These are phyloP conservation scores for Caenorhabditis plicata DNA, from an alignment of 2,888 invertebrate species.

Conservation along the genomic window DNA sequence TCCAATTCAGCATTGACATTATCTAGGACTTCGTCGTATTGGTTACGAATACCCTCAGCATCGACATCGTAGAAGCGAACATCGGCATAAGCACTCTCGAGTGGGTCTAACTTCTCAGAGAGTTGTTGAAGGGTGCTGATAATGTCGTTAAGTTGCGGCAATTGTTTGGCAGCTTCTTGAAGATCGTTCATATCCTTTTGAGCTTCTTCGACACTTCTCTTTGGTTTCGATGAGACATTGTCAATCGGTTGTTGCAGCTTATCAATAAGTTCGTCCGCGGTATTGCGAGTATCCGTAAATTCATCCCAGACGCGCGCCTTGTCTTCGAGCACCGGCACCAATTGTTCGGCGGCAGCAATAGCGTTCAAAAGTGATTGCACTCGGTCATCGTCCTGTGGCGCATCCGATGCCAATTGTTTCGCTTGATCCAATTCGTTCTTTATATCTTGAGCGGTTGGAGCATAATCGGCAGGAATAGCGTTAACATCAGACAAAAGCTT, in stretches of 20 bases:
- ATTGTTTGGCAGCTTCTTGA: slow-evolving; percentile 8
- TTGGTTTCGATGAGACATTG: slow-evolving; percentile 26
- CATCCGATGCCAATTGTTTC: slow-evolving; percentile 1
- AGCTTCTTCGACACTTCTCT: slow-evolving; percentile 26
- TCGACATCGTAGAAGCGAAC: slow-evolving; percentile 54
- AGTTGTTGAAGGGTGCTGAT: slow-evolving; percentile 37
- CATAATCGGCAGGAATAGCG: slow-evolving; percentile 35
- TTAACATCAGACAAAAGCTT: slow-evolving; percentile 31
- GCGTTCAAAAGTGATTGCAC: slow-evolving; percentile 15
- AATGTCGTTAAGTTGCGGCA: slow-evolving; percentile 22
- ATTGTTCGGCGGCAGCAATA: slow-evolving; percentile 18
- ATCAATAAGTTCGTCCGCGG: slow-evolving; percentile 24
- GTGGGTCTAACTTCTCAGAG: slow-evolving; percentile 45
- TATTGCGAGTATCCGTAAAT: slow-evolving; percentile 45
- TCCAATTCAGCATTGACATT: slow-evolving; percentile 33
- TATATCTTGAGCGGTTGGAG: slow-evolving; percentile 28
- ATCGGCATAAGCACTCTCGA: slow-evolving; percentile 47
- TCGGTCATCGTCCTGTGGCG: slow-evolving; percentile 1
- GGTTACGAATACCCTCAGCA: slow-evolving; percentile 40
- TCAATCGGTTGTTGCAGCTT: slow-evolving; percentile 27
- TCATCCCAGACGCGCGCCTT: slow-evolving; percentile 33
- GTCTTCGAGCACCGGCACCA: slow-evolving; percentile 31
- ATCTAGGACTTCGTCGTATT: slow-evolving; percentile 39
- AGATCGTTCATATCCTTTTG: slow-evolving; percentile 27
- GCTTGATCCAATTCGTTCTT: slow-evolving; percentile 19